Percentiles rank a stretch among this genome's conserved stretches.
Conservation (phyloP, 2,113 vertebrate genomes). For the Arvicanthis niloticus region DNA sequence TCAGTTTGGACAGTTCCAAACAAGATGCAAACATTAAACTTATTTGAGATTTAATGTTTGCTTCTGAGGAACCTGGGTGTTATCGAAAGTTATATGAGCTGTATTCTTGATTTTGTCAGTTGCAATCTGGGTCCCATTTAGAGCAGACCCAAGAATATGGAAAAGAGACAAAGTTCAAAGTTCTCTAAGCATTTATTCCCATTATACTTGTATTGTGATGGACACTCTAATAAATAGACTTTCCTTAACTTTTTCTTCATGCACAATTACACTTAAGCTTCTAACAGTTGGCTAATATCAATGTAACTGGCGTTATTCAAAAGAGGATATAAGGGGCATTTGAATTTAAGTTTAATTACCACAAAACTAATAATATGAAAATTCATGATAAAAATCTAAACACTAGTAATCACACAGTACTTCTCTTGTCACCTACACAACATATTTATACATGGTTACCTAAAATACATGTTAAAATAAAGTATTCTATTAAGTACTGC, state of each 20-base stretch:
- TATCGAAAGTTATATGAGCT: not conserved
- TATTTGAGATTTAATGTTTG: slow-evolving; percentile 24
- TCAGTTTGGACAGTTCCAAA: slow-evolving; percentile 42
- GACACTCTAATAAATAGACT: slow-evolving; percentile 30
- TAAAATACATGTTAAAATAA: slow-evolving; percentile 46
- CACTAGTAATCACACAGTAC: slow-evolving; percentile 34
- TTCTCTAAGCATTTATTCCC: slow-evolving; percentile 42
- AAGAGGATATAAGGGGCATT: slow-evolving; percentile 48
- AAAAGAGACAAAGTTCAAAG: slow-evolving; percentile 36
- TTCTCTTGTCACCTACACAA: slow-evolving; percentile 43
- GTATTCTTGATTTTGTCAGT: slow-evolving; percentile 45
- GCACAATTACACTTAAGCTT: slow-evolving; percentile 43
- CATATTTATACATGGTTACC: slow-evolving; percentile 12
- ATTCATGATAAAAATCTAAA: slow-evolving; percentile 56
- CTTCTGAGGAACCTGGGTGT: not conserved
- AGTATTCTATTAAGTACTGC: slow-evolving; percentile 44
- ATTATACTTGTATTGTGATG: slow-evolving; percentile 28
- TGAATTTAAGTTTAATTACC: slow-evolving; percentile 42
- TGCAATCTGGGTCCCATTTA: slow-evolving; percentile 38
- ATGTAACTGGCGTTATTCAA: slow-evolving; percentile 26
- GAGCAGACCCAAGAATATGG: slow-evolving; percentile 15
- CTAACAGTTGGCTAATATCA: slow-evolving; percentile 18
- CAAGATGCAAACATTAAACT: slow-evolving; percentile 28
- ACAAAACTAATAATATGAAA: slow-evolving; percentile 55
- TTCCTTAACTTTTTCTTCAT: slow-evolving; percentile 45